Evolutionary conservation across 1,140 invertebrate genomes (phyloP).

Genomic region (Mercenaria mercenaria): DNA sequence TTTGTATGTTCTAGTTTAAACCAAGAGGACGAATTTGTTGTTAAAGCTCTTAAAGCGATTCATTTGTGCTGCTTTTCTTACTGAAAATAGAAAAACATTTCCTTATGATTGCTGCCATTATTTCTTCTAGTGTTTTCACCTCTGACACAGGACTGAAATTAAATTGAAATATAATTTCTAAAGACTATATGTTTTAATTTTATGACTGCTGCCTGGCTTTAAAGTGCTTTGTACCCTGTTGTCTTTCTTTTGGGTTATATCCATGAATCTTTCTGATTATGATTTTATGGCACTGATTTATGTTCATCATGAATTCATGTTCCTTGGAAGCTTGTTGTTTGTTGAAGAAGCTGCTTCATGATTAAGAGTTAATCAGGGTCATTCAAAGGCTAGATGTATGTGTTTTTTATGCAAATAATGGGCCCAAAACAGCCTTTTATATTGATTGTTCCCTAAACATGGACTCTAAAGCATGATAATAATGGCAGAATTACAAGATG

Average conservation of each 20-base stretch:
- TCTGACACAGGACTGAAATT: no score
- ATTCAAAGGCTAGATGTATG: conserved; percentile 41
- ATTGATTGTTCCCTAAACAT: conserved; percentile 44
- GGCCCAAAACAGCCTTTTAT: conserved; percentile 18
- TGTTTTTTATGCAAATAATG: conserved; percentile 56
- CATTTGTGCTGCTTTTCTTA: no score
- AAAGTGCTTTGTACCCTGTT: neutral
- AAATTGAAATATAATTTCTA: no score
- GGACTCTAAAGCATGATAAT: conserved; percentile 14
- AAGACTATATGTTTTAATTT: no score
- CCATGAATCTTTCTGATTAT: neutral
- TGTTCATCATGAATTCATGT: conserved; percentile 41
- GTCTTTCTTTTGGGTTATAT: neutral
- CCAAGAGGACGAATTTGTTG: no score
- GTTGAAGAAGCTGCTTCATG: conserved; percentile 43
- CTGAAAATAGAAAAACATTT: no score
- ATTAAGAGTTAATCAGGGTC: conserved; percentile 57
- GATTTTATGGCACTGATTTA: conserved; percentile 20
- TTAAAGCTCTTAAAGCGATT: no score
- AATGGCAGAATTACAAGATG: conserved; percentile 35
- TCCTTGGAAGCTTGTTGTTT: conserved; percentile 37
- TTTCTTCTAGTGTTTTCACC: no score
- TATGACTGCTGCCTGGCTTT: neutral
- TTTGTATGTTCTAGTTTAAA: no score
- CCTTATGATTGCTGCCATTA: no score